phyloP scores from a whole-genome alignment of 1,140 invertebrate species.

The Anthonomus grandis region DNA sequence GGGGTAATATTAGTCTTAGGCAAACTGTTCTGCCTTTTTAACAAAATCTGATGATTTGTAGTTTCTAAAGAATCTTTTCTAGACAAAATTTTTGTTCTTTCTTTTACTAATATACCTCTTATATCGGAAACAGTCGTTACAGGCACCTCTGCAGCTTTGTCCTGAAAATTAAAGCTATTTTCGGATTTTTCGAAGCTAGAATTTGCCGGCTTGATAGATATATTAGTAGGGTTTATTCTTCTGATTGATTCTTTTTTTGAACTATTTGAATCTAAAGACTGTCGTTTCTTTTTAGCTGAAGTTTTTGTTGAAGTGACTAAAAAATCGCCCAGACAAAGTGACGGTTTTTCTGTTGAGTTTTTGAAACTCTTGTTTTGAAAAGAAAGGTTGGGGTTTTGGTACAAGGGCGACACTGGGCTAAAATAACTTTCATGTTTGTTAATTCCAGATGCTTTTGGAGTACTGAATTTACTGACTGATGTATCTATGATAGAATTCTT shows the following conservation, averaged over 20 bases:
- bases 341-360: slow-evolving; percentile 17
- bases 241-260: slow-evolving; percentile 16
- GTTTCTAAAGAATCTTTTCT: slow-evolving; percentile 7
- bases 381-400: slow-evolving; percentile 24
- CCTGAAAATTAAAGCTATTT: slow-evolving; percentile 42
- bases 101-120: slow-evolving; percentile 30
- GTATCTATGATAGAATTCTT: neutral
- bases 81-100: slow-evolving; percentile 33
- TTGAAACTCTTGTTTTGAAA: slow-evolving; percentile 6
- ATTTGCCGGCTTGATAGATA: slow-evolving; percentile 24
- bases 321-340: slow-evolving; percentile 44
- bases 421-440: slow-evolving; percentile 12
- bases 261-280: neutral
- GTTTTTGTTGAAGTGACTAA: slow-evolving; percentile 27
- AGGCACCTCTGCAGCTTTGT: slow-evolving; percentile 17
- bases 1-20: slow-evolving; percentile 38
- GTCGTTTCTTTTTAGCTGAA: slow-evolving; percentile 32
- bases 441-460: neutral
- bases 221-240: slow-evolving; percentile 43
- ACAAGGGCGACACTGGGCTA: slow-evolving; percentile 40
- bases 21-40: slow-evolving; percentile 17
- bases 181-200: slow-evolving; percentile 20
- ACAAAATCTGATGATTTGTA: neutral
- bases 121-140: slow-evolving; percentile 19
- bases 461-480: neutral